Percentiles rank a stretch among this genome's conserved stretches.
These are phyloP conservation scores for Corvus cornix DNA, from an alignment of 2,113 vertebrate genomes.

Conservation along the genomic window DNA sequence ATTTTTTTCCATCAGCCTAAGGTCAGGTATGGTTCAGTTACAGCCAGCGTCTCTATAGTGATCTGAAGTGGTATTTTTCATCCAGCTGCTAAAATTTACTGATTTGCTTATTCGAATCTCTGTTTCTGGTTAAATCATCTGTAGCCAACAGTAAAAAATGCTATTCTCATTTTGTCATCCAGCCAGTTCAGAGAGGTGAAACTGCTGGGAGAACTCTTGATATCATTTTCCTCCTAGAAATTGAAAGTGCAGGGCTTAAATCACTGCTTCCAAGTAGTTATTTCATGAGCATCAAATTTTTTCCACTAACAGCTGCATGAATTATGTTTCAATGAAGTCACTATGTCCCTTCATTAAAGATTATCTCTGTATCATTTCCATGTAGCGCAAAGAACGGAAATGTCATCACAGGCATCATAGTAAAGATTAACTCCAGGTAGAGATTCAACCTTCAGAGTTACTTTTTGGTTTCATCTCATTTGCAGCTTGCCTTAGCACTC, in stretches of 20 bases:
- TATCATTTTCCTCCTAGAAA: not conserved
- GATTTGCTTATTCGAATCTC: not conserved
- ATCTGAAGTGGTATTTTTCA: not conserved
- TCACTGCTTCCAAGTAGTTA: not conserved
- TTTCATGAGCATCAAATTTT: not conserved
- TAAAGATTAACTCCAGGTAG: not conserved
- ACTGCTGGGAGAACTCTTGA: not conserved
- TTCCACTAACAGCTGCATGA: not conserved
- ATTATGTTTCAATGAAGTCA: not conserved
- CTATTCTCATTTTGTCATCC: not conserved
- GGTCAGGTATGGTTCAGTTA: not conserved
- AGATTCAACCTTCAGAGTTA: accelerated
- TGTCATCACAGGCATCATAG: not conserved
- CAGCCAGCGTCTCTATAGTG: not conserved
- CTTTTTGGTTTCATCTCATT: not conserved
- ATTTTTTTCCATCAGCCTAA: not conserved
- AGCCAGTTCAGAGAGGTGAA: not conserved
- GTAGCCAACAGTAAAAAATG: not conserved
- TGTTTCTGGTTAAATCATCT: not conserved
- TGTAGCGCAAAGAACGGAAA: not conserved
- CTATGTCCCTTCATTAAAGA: not conserved
- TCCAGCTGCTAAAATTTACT: not conserved
- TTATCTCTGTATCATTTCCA: not conserved
- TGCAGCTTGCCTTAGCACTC: not conserved
- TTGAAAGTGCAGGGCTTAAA: not conserved